A percentile compares a stretch with the other conserved stretches of the same genome.
These are phyloP conservation scores for Drosophila varians DNA, from an alignment of 1,140 invertebrate species.

Conservation along the genomic window DNA sequence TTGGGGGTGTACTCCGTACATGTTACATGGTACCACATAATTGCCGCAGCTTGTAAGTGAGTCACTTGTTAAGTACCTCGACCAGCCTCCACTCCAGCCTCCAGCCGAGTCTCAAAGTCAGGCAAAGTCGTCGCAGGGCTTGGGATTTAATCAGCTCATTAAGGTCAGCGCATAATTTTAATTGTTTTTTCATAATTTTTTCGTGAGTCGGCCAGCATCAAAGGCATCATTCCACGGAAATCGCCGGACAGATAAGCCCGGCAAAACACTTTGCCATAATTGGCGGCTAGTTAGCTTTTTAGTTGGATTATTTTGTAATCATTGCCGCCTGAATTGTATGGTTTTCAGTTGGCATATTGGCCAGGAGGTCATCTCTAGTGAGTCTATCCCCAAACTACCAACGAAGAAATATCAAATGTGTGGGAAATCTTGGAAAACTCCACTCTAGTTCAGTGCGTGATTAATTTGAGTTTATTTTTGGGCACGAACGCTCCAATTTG, in stretches of 20 bases:
- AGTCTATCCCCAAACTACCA: slow-evolving; percentile 4
- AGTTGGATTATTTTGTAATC: slow-evolving; percentile 56
- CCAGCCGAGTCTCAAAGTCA: slow-evolving; percentile 8
- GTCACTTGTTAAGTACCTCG: slow-evolving; percentile 19
- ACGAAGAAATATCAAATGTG: slow-evolving; percentile 41
- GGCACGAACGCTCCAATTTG: slow-evolving; percentile 40
- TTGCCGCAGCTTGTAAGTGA: slow-evolving; percentile 57
- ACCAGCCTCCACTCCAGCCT: background rate
- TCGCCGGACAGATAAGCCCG: slow-evolving; percentile 57
- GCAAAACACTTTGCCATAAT: slow-evolving; percentile 65
- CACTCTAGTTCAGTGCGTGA: slow-evolving; percentile 37
- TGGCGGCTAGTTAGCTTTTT: slow-evolving; percentile 73
- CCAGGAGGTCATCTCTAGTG: slow-evolving; percentile 17
- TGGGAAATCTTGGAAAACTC: slow-evolving; percentile 68
- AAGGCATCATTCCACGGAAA: slow-evolving; percentile 52
- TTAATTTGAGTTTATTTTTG: slow-evolving; percentile 77
- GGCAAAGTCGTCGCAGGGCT: slow-evolving; percentile 21
- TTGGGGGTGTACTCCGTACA: slow-evolving; percentile 58
- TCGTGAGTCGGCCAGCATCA: slow-evolving; percentile 34
- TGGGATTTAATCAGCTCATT: slow-evolving; percentile 68
- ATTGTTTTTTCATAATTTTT: slow-evolving; percentile 68
- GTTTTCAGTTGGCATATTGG: slow-evolving; percentile 12
- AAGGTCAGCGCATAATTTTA: slow-evolving; percentile 72
- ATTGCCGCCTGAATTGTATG: background rate
- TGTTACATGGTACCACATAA: slow-evolving; percentile 42